Conservation (phyloP, 2,113 vertebrate species). For the Gambusia holbrooki region DNA sequence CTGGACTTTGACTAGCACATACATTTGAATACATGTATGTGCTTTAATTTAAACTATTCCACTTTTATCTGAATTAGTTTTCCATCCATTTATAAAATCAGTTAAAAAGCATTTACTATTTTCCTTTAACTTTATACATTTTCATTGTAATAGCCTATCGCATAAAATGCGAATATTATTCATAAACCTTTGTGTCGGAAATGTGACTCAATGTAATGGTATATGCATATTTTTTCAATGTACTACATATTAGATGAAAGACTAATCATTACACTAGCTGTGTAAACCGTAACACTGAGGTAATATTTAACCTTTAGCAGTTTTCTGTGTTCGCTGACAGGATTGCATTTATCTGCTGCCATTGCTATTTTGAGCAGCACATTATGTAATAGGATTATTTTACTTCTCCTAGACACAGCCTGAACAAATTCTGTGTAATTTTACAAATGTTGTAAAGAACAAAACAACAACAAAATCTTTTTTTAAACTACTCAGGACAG, state of each 20-base stretch:
- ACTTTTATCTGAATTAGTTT: neutral
- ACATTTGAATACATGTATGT: too few relatives aligned
- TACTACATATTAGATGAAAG: neutral
- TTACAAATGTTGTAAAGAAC: constrained; percentile 12
- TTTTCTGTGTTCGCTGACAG: constrained; percentile 5
- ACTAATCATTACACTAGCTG: neutral
- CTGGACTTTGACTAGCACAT: too few relatives aligned
- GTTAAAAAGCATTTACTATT: neutral
- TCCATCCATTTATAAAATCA: neutral
- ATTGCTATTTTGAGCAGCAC: constrained; percentile 22
- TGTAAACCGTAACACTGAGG: neutral
- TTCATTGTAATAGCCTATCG: neutral
- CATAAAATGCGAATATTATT: neutral
- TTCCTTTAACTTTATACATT: neutral
- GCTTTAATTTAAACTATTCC: too few relatives aligned
- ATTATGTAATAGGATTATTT: constrained; percentile 42
- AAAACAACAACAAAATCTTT: neutral
- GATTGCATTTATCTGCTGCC: constrained; percentile 11
- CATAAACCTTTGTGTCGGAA: neutral
- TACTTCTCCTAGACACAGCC: constrained; percentile 28
- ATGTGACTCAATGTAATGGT: neutral
- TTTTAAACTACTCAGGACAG: neutral
- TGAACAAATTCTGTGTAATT: constrained; percentile 15
- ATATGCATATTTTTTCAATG: neutral
- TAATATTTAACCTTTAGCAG: constrained; percentile 16